Evolutionary conservation across 2,888 invertebrate genomes (phyloP).

Genomic region (Pelosia muscerda): DNA sequence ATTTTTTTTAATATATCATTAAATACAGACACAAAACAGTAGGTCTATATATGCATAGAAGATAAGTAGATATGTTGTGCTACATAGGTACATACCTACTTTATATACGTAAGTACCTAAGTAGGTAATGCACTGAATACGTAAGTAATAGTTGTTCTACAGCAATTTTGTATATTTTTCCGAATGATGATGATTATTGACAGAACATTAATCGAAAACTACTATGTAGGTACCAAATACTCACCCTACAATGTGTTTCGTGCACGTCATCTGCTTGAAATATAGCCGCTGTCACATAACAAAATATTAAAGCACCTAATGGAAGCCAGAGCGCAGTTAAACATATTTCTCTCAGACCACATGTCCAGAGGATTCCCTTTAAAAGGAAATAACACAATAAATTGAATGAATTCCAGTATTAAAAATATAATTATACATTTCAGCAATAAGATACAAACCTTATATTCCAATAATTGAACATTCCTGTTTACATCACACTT

Average conservation of each 20-base stretch:
- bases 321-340: conserved; percentile 94
- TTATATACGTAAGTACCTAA: too few relatives aligned
- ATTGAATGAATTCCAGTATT: conserved; percentile 24
- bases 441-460: conserved; percentile 59
- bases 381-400: conserved; percentile 33
- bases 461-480: conserved; percentile 75
- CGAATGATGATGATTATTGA: too few relatives aligned
- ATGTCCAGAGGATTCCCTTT: conserved; percentile 89
- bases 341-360: conserved; percentile 93
- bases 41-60: too few relatives aligned
- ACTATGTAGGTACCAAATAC: conserved; percentile 62
- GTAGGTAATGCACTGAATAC: background rate
- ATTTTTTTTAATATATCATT: too few relatives aligned
- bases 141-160: too few relatives aligned
- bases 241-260: conserved; percentile 97
- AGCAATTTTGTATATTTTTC: background rate
- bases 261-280: conserved; percentile 98
- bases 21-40: too few relatives aligned
- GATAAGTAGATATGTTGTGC: too few relatives aligned
- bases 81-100: too few relatives aligned
- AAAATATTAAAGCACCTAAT: conserved; percentile 93
- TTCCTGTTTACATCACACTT: conserved; percentile 66
- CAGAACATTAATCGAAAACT: too few relatives aligned
- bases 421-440: conserved; percentile 24
- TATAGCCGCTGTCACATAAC: conserved; percentile 95